phyloP scores from a whole-genome alignment of 92 coral and sea anemone genomes.

The Anthopleura xanthogrammica region DNA sequence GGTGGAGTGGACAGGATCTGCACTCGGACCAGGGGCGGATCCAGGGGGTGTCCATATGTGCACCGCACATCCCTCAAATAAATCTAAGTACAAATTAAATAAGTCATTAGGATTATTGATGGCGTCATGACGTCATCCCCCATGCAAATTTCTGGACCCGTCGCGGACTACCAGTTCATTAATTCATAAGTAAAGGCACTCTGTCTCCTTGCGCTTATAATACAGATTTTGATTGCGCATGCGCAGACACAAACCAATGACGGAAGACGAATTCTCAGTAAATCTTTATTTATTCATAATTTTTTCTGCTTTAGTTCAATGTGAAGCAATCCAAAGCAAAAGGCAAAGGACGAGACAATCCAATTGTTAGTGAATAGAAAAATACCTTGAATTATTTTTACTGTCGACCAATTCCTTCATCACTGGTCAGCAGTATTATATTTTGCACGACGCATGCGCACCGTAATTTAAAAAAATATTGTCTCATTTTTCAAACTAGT shows the following conservation, averaged over 20 bases:
- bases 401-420: not conserved
- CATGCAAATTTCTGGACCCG: no score
- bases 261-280: not conserved
- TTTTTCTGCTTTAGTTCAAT: constrained; percentile 8
- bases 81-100: no score
- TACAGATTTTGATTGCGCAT: not conserved
- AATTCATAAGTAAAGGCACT: not conserved
- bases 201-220: not conserved
- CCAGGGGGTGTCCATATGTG: no score
- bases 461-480: not conserved
- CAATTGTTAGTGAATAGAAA: constrained; percentile 16
- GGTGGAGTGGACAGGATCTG: not conserved
- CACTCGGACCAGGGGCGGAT: no score
- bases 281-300: not conserved
- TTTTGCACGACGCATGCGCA: not conserved
- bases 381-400: not conserved
- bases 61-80: no score
- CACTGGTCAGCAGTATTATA: not conserved
- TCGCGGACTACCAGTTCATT: no score
- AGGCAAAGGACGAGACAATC: constrained; percentile 21
- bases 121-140: no score
- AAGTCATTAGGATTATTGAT: no score
- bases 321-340: not conserved
- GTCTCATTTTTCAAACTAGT: not conserved
- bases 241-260: not conserved